phyloP scores from a whole-genome alignment of 2,888 invertebrate genomes.

The Myathropa florea region DNA sequence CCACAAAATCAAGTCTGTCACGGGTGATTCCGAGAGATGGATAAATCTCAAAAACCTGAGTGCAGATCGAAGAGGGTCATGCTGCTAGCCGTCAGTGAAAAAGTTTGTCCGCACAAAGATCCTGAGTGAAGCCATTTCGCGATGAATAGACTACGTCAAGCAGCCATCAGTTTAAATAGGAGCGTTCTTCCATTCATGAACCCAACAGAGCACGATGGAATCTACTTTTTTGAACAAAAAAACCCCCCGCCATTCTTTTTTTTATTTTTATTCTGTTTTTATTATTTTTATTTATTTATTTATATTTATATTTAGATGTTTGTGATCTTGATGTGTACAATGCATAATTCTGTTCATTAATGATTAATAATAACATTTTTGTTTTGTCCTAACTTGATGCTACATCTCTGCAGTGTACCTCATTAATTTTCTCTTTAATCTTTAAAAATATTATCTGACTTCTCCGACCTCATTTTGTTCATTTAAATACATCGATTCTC shows the following conservation, averaged over 20 bases:
- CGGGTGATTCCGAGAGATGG: too few species aligned
- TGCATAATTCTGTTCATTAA: slow-evolving; percentile 41
- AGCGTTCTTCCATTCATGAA: too few species aligned
- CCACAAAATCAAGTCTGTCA: too few species aligned
- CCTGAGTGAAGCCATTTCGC: too few species aligned
- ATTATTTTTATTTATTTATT: slow-evolving; percentile 39
- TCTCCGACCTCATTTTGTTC: background rate
- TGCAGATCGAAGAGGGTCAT: too few species aligned
- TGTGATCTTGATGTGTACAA: slow-evolving; percentile 31
- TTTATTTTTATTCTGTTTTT: slow-evolving; percentile 1
- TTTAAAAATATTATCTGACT: background rate
- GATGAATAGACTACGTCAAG: too few species aligned
- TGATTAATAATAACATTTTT: slow-evolving; percentile 24
- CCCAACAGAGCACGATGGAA: too few species aligned
- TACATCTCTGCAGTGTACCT: background rate
- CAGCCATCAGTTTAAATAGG: too few species aligned
- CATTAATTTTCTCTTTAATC: background rate
- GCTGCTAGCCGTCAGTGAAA: too few species aligned
- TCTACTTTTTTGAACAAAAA: too few species aligned
- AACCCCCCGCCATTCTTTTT: background rate
- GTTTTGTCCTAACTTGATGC: background rate
- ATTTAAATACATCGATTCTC: slow-evolving; percentile 30
- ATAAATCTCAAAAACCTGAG: too few species aligned
- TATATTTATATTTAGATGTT: slow-evolving; percentile 30
- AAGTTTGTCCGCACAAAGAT: too few species aligned